A percentile compares a stretch with the other conserved stretches of the same genome.
These are phyloP conservation scores for Andrena camellia DNA, from an alignment of 2,888 invertebrate species.

Conservation along the genomic window DNA sequence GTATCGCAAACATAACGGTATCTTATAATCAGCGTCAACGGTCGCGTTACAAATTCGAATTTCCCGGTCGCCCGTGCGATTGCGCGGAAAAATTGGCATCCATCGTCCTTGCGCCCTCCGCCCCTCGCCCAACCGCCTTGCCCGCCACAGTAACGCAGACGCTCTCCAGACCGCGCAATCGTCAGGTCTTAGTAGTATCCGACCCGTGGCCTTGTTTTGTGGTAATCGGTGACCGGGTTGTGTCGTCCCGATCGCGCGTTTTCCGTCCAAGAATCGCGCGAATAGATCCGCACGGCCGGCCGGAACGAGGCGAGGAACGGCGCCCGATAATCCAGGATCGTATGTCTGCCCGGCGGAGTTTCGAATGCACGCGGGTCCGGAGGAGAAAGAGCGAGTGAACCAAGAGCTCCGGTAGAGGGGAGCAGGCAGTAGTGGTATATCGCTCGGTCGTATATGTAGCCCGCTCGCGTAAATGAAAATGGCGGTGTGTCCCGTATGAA, in stretches of 20 bases:
- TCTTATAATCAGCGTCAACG: no score
- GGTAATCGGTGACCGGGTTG: slow-evolving; percentile 62
- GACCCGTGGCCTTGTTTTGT: slow-evolving; percentile 63
- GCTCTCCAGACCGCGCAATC: slow-evolving; percentile 71
- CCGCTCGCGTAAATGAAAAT: slow-evolving; percentile 80
- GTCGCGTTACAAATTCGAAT: slow-evolving; percentile 33
- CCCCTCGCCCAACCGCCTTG: slow-evolving; percentile 31
- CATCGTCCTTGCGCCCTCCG: slow-evolving; percentile 7
- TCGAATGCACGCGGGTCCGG: slow-evolving; percentile 59
- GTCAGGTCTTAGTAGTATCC: slow-evolving; percentile 55
- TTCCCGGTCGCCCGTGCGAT: slow-evolving; percentile 44
- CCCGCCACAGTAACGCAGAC: slow-evolving; percentile 64
- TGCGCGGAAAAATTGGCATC: slow-evolving; percentile 58
- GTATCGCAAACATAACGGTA: no score
- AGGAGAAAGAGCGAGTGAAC: slow-evolving; percentile 43
- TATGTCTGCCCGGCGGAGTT: slow-evolving; percentile 21
- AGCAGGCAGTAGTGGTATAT: slow-evolving; percentile 44
- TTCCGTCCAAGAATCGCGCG: slow-evolving; percentile 31
- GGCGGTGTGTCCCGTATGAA: slow-evolving; percentile 81
- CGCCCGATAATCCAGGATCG: not conserved
- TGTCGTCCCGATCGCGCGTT: slow-evolving; percentile 45
- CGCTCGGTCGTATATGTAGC: slow-evolving; percentile 60
- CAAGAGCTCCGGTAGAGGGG: slow-evolving; percentile 50
- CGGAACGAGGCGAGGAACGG: not conserved
- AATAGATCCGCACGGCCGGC: not conserved